Base-by-base conservation (phyloP, 2,113 vertebrate genomes). In the Cyanoramphus novaezelandiae region DNA sequence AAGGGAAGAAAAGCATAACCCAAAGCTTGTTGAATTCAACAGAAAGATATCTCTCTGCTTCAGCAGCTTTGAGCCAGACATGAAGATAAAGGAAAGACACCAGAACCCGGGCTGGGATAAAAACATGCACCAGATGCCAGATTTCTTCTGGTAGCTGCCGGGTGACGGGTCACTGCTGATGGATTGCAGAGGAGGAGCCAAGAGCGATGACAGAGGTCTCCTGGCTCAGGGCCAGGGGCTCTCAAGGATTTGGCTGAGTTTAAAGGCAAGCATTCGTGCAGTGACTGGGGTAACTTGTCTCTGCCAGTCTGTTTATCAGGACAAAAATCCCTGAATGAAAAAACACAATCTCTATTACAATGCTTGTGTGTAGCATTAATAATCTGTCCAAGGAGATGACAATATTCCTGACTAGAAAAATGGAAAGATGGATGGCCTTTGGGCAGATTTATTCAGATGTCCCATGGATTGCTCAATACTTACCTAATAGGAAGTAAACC, bases 161-260 rank as follows among this genome's bases (percentile, higher is more conserved):
- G 92, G 88, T 41, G 94, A 39, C 10, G 83, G 94, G 95, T 91
- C 93, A 93, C 64, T 8, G 91, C 1, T 74, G 94, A 96, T 91
- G 88, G 91, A 96, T 93, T 49, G 92, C 92, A 91, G 86, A 86
- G 91, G 88, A 95, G 88, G 94, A 92, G 94, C 95, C 95, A 96
- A 37, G 74, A 91, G 68, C 0, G 41, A 84, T 60, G 95, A 92
- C 89, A 96, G 88, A 77, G 86, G 88, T 39, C 86, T 75, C 10
- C 81, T 95, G 94, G 94, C 81, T 29, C 62, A 0, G 82, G 88
- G 93, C 93, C 94, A 93, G 82, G 0, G 13, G 49, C 90, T 93
- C 82, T 92, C 85, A 96, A 70, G 92, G 78, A 78, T 63, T 82
- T 94, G 94, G 94, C 94, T 83, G 94, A 8, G 9, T 57, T 67